Conservation (phyloP, 2,113 vertebrate species). For the Macheiramphus alcinus region DNA sequence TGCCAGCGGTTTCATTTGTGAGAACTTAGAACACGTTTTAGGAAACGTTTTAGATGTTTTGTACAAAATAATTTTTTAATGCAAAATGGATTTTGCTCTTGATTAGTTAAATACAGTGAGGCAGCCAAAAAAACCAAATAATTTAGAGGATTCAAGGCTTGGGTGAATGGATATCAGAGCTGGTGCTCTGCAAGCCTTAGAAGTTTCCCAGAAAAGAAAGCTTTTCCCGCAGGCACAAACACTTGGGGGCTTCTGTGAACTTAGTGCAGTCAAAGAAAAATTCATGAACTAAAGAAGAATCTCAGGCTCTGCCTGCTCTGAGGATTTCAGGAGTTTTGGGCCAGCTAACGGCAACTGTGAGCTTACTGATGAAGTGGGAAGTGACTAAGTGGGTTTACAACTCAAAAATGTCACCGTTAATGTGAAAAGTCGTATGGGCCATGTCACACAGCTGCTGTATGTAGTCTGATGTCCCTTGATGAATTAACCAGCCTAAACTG, state of each 20-base stretch:
- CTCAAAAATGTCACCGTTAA: background rate
- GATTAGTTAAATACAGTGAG: background rate
- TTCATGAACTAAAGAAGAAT: background rate
- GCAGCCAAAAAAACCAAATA: background rate
- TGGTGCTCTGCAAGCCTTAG: background rate
- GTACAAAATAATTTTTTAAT: background rate
- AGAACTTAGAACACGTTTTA: background rate
- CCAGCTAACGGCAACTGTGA: background rate
- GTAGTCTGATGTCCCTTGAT: background rate
- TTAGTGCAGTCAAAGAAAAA: background rate
- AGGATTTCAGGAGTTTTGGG: background rate
- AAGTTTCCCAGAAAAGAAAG: background rate
- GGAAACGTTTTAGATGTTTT: background rate
- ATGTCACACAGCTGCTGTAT: background rate
- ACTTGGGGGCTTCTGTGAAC: background rate
- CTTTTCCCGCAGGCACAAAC: background rate
- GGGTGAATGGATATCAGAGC: background rate
- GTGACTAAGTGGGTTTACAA: background rate
- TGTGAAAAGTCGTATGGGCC: background rate
- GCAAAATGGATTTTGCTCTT: background rate
- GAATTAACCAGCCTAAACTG: background rate
- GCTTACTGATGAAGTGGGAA: background rate
- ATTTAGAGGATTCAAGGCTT: background rate
- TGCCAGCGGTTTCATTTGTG: background rate
- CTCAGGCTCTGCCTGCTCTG: background rate